These are phyloP conservation scores for Tokudaia muenninki DNA, from an alignment of 2,797 vertebrate genomes.

Conservation along the genomic window DNA sequence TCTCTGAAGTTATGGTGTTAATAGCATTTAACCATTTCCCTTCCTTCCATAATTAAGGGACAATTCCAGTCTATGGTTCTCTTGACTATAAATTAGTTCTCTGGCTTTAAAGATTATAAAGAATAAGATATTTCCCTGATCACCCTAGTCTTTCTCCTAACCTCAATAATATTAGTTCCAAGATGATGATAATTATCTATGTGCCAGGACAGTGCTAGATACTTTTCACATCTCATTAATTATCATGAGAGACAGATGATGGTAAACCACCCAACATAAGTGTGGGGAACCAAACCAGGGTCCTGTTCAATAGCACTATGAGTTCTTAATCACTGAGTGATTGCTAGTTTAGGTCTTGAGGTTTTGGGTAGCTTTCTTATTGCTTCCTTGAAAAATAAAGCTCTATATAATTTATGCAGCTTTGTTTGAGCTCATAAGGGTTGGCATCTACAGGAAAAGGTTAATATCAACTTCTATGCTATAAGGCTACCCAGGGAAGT, in stretches of 20 bases:
- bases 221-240: neutral
- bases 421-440: neutral
- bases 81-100: slow-evolving; percentile 15
- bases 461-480: neutral
- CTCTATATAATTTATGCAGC: neutral
- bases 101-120: slow-evolving; percentile 11
- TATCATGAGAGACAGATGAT: neutral
- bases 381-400: neutral
- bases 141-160: no score
- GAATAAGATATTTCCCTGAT: neutral
- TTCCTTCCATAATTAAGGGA: neutral
- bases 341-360: neutral
- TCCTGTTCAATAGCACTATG: neutral
- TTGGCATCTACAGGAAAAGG: neutral
- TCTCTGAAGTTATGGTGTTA: neutral
- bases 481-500: neutral
- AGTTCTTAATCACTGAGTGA: neutral
- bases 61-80: neutral
- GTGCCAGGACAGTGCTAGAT: neutral
- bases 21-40: neutral
- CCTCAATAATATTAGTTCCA: neutral
- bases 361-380: neutral
- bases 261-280: neutral
- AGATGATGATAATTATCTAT: neutral
- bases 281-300: neutral